Base-by-base conservation (phyloP, 2,797 vertebrate species). In the Peromyscus nudipes region DNA sequence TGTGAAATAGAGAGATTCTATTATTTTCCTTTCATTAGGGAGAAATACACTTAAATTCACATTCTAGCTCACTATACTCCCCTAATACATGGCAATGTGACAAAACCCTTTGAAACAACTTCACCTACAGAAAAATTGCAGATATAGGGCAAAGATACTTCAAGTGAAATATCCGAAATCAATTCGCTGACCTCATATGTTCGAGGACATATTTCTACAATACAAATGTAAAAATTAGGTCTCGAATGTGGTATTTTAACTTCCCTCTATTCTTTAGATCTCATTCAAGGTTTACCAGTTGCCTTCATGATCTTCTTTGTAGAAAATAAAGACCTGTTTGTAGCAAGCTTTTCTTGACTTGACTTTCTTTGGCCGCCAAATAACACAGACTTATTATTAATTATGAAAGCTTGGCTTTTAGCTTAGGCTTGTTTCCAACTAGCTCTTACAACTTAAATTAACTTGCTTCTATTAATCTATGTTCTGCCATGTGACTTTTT, bases 121-220 rank as follows among this genome's bases (percentile, higher is more conserved):
- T 93, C 37, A 95, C 46, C 86, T 88, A 73, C 1, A 86, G 60
- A 75, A 91, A 95, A 93, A 84, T 55, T 93, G 14, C 14, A 95
- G 93, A 81, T 77, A 71, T 12, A 40, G 21, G 14, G 80, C 29
- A 71, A 67, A 77, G 16, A 29, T 60, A 37, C 62, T 86, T 92
- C 82, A 12, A n/a, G 34, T 80, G 46, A 65, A 96, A 84, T 31
- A 93, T 37, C 94, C 88, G 46, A 81, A 64, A 79, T 31, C 75
- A 94, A 86, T 6, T 75, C 93, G 79, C 64, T 96, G 23, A 71
- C 25, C 31, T 92, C 23, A 82, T 77, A 17, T 81, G 10, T 87
- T 92, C 12, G 52, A 95, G 84, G 69, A 16, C 11, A 65, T 55
- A 86, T 89, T 86, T 34, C 71, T 57, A 37, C 8, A 91, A 43